Conservation (phyloP, 1,140 invertebrate genomes). For the Ceratoteleas bidentatus region DNA sequence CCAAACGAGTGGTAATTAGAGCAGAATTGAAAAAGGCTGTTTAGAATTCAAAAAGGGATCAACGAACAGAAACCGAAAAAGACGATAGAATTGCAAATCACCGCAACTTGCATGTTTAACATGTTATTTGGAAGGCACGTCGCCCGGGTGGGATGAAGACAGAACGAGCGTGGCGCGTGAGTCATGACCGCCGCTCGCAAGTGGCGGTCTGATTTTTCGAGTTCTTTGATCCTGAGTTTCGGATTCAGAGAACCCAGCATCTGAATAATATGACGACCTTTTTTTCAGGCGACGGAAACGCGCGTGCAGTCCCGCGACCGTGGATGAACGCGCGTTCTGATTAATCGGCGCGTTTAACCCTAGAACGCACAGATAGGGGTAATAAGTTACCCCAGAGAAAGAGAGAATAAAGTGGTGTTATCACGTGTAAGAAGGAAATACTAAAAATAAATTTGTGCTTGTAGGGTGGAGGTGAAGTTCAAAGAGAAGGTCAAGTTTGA, state of each 20-base stretch:
- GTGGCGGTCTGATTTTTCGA: constrained; percentile 57
- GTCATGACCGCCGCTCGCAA: constrained; percentile 38
- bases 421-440: too few species aligned
- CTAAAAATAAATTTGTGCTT: too few species aligned
- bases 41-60: constrained; percentile 39
- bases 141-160: constrained; percentile 27
- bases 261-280: constrained; percentile 49
- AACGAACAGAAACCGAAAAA: constrained; percentile 42
- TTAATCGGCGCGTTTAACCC: too few species aligned
- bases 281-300: too few species aligned
- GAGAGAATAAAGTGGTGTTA: too few species aligned
- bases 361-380: too few species aligned
- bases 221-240: constrained; percentile 51
- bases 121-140: constrained; percentile 55
- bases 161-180: constrained; percentile 36
- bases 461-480: too few species aligned
- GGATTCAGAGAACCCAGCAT: constrained; percentile 41
- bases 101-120: constrained; percentile 50
- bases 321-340: too few species aligned
- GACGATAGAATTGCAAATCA: constrained; percentile 59
- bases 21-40: not conserved
- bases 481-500: too few species aligned
- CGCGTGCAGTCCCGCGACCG: too few species aligned
- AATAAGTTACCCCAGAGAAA: too few species aligned
- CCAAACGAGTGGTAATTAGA: not conserved